A percentile compares a stretch with the other conserved stretches of the same genome.
Evolutionary conservation across 2,888 invertebrate species (phyloP).

Genomic region (Vandiemenella viatica): DNA sequence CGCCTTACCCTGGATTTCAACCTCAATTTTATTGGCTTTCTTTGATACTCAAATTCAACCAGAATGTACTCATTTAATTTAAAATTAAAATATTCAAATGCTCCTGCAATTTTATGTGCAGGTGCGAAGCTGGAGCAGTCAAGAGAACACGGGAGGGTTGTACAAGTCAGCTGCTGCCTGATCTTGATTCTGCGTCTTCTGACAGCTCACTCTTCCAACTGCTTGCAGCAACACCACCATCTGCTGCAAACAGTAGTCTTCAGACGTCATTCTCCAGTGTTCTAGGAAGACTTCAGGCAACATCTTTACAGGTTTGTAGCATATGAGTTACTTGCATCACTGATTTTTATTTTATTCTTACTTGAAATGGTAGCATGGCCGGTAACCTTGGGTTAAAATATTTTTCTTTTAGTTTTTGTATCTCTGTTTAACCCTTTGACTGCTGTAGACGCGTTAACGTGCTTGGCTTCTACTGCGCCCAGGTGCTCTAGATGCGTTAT

Average conservation of each 20-base stretch:
- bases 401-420: too few species aligned
- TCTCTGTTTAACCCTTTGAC: too few species aligned
- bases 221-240: constrained; percentile 28
- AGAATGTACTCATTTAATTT: too few species aligned
- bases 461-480: too few species aligned
- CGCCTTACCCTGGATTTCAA: too few species aligned
- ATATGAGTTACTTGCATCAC: background rate
- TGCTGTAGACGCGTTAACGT: too few species aligned
- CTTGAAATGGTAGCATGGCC: too few species aligned
- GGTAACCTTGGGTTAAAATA: too few species aligned
- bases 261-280: constrained; percentile 25
- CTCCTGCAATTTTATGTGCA: background rate
- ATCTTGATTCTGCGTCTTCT: constrained; percentile 28
- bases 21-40: too few species aligned
- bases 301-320: constrained; percentile 6
- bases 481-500: too few species aligned
- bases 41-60: too few species aligned
- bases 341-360: background rate
- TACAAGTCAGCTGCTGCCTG: background rate
- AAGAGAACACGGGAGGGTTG: background rate
- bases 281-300: constrained; percentile 20
- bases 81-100: too few species aligned
- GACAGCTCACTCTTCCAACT: constrained; percentile 36
- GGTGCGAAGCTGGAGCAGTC: background rate
- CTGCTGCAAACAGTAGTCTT: constrained; percentile 1